phyloP scores from a whole-genome alignment of 2,888 invertebrate genomes.

The Uropetala carovei region DNA sequence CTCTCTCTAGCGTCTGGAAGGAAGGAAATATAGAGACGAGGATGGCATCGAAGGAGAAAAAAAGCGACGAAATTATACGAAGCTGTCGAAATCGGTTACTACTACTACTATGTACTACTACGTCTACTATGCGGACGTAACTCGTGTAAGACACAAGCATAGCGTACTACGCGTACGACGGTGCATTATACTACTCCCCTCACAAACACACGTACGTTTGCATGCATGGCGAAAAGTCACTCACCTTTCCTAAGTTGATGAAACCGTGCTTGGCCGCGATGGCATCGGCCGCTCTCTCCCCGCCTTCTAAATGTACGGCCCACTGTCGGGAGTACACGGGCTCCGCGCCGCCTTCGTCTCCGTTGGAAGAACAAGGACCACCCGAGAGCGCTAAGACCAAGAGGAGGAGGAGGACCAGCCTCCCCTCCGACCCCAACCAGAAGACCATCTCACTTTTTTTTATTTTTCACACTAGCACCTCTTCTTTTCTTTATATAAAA shows the following conservation, averaged over 20 bases:
- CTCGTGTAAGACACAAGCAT: too few species aligned
- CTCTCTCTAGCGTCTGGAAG: neutral
- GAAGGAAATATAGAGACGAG: neutral
- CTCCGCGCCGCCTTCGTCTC: neutral
- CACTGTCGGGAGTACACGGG: constrained; percentile 78
- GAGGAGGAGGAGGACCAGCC: neutral
- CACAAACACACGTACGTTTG: neutral
- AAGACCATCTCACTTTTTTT: constrained; percentile 1
- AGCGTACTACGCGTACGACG: too few species aligned
- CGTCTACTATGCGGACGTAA: too few species aligned
- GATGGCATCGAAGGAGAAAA: neutral
- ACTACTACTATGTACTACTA: neutral
- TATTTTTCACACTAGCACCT: neutral
- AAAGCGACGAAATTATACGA: neutral
- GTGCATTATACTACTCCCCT: too few species aligned
- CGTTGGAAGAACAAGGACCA: neutral
- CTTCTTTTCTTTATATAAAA: neutral
- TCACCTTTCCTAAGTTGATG: constrained; percentile 78
- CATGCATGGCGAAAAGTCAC: constrained; percentile 67
- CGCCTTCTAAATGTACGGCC: constrained; percentile 79
- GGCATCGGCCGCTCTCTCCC: constrained; percentile 75
- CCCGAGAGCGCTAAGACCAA: neutral
- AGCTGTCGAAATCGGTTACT: neutral
- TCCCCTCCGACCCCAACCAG: neutral
- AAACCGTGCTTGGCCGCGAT: constrained; percentile 80